Evolutionary conservation across 1,140 invertebrate species (phyloP).

Genomic region (Drosophila sechellia): DNA sequence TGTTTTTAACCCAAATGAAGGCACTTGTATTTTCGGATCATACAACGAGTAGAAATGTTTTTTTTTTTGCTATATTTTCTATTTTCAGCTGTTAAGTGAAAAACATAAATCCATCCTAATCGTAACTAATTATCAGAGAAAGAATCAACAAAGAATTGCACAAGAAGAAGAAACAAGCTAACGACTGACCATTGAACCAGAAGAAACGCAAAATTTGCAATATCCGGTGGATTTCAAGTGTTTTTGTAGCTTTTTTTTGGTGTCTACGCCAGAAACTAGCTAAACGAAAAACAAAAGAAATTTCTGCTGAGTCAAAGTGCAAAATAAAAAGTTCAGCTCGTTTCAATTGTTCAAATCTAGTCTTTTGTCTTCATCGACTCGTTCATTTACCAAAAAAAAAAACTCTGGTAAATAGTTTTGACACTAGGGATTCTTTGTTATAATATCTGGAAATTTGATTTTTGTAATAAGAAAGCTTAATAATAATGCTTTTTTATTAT

Average conservation of each 20-base stretch:
- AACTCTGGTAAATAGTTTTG: neutral
- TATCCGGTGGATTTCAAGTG: conserved; percentile 54
- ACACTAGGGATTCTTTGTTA: neutral
- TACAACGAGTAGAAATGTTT: neutral
- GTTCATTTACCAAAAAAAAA: neutral
- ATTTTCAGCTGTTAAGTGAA: too few species aligned
- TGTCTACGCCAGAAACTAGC: conserved; percentile 8
- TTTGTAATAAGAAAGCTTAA: neutral
- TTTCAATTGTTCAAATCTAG: conserved; percentile 28
- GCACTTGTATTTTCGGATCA: neutral
- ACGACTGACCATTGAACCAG: conserved; percentile 25
- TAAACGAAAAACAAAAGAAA: conserved; percentile 56
- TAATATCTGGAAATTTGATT: neutral
- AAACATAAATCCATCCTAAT: neutral
- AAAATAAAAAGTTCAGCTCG: conserved; percentile 47
- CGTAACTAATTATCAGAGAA: neutral
- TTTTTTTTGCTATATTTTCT: too few species aligned
- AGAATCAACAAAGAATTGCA: neutral
- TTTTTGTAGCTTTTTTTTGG: conserved; percentile 13
- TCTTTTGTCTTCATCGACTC: neutral
- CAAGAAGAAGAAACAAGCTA: neutral
- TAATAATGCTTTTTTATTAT: neutral
- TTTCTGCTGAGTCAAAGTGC: conserved; percentile 55
- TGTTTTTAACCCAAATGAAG: neutral
- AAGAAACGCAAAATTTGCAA: conserved; percentile 62